A percentile compares a stretch with the other conserved stretches of the same genome.
Conservation (phyloP, 2,888 invertebrate genomes). For the Drosophila multiciliata region DNA sequence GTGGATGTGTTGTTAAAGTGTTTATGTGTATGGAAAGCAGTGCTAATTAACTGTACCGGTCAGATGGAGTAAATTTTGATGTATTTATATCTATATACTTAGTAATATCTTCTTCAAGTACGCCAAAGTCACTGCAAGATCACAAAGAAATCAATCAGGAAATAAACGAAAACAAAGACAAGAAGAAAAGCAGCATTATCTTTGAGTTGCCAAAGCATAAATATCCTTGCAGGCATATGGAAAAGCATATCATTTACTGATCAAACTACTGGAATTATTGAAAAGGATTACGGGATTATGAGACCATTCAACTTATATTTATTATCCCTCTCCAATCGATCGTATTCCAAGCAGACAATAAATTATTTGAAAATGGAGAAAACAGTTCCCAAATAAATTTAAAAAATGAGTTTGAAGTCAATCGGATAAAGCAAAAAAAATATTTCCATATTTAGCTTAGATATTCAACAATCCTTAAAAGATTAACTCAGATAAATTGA, state of each 20-base stretch:
- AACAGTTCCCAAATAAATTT: not conserved
- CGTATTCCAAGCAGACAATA: not conserved
- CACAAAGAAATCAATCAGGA: conserved; percentile 70
- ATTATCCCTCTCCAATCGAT: not conserved
- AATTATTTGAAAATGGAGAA: not conserved
- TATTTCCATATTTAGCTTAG: not conserved
- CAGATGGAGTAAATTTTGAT: conserved; percentile 22
- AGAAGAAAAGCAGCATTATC: conserved; percentile 6
- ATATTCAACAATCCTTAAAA: not conserved
- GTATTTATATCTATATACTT: conserved; percentile 67
- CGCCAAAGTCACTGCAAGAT: conserved; percentile 79
- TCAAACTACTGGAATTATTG: not conserved
- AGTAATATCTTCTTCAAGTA: conserved; percentile 67
- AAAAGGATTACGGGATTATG: not conserved
- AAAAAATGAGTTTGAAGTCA: not conserved
- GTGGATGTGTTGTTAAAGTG: not conserved
- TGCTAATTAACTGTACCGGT: conserved; percentile 20
- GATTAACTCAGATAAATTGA: not conserved
- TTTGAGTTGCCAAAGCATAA: not conserved
- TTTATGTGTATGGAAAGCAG: not conserved
- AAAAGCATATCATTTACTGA: not conserved
- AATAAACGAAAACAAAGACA: conserved; percentile 33
- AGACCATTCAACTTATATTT: not conserved
- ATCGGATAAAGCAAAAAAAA: not conserved
- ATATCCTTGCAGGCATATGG: conserved; percentile 5